Evolutionary conservation across 2,888 invertebrate species (phyloP), one percentile per base, ranked within the genome.

Genomic region (Thyatira batis): DNA sequence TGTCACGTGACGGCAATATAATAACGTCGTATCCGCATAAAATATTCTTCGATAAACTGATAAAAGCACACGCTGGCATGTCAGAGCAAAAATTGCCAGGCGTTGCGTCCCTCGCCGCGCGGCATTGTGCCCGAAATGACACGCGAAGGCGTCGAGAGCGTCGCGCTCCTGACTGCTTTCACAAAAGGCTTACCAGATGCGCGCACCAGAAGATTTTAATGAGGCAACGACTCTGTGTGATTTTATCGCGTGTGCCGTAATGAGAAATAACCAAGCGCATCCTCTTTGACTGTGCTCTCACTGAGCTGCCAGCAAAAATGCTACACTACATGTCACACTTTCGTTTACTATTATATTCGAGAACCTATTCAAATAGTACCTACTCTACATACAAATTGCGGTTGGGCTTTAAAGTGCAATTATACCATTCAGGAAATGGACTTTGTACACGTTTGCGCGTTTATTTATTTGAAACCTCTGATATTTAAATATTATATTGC

Each of bases 171-270:
- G 39, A 39, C 39, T 73, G 83, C 84, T 84, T 84, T 80, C 78
- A 91, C 89, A 91, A 91, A 91, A 91, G 91, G 89, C 91, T 91
- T 88, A 89, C 89, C 23, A 89, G 89, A 89, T 87, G 88, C 91
- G 90, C 83, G 84, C 84, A 88, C 90, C 92, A 91, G 91, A 92
- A 92, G 89, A 91, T 92, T 92, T 92, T 92, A 92, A 92, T 92
- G 92, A 92, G 91, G 91, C 89, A 89, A 90, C 91, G 87, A 90
- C 85, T 89, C 88, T 89, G 87, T 89, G 88, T 88, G 90, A 91
- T 91, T 92, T 90, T 89, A 90, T 92, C 89, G 89, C 87, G 84
- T 88, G 82, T 87, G 86, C 87, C 75, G 78, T 90, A 90, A 91
- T 91, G 90, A 92, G 88, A 90, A 91, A 90, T 91, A 91, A 92